Evolutionary conservation across 2,797 vertebrate genomes (phyloP), one percentile per base, ranked within the genome.

Genomic region (Chloroceryle inda): DNA sequence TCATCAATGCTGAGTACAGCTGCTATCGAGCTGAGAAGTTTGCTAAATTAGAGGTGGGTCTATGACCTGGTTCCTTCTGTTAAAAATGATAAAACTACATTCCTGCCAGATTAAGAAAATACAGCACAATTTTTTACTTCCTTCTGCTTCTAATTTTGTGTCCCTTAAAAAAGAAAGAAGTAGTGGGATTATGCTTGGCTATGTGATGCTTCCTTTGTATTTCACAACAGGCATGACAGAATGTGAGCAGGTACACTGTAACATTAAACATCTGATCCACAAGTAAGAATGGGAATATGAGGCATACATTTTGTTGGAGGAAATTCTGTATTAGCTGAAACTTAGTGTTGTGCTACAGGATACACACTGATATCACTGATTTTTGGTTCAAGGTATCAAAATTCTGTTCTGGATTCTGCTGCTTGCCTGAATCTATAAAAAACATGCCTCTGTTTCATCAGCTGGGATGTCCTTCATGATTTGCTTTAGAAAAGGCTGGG

Each of bases 1-100:
- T 99, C 88, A 99, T 99, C 96, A 99, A 99, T 33, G 99, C 99
- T 0, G 99, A 99, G 96, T 99, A 99, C 12, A 99, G 99, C 89
- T 99, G 99, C 97, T 99, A 99, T 98, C 98, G 99, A 94, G 99
- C 99, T 56, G 99, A 99, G 95, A 99, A 99, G 97, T 99, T 99
- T 97, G 98, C 99, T 87, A 99, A 98, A 96, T 98, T 99, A 52
- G 99, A 99, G 98, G 99, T 99, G 94, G 97, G 98, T 89, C 33
- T 79, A 1, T 33, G 75, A 42, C 13, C 77, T 76, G 24, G 29
- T 44, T 91, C 31, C 38, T 88, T 69, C 2, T 27, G 20, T 67
- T 85, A 37, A 84, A 64, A 85, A 44, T 31, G 38, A 9, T 20
- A 50, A 63, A 59, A 38, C 21, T 35, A 1, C 53, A 13, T 71